Conservation (phyloP, 1,140 invertebrate species). For the Drosophila sproati region DNA sequence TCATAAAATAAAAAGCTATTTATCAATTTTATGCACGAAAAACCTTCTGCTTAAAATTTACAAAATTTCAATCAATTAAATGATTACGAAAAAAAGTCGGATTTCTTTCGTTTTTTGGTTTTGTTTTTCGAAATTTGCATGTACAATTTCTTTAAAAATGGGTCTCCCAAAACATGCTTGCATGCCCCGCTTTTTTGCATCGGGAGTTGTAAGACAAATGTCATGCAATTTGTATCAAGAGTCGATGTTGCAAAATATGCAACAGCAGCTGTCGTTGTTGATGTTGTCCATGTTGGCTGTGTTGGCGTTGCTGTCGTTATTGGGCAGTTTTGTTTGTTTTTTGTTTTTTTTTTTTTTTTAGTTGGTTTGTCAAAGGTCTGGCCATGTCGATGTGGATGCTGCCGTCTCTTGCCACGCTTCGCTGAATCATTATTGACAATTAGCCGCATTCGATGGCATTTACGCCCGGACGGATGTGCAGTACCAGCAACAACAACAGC, state of each 20-base stretch:
- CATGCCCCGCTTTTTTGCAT: constrained; percentile 1
- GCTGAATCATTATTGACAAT: constrained; percentile 82
- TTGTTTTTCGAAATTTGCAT: constrained; percentile 32
- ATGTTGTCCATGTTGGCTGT: constrained; percentile 24
- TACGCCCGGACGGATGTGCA: constrained; percentile 69
- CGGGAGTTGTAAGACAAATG: constrained; percentile 55
- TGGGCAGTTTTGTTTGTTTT: constrained; percentile 76
- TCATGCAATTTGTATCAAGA: constrained; percentile 77
- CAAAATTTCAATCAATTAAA: too few relatives aligned
- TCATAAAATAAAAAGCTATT: background rate
- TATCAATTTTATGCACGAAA: background rate
- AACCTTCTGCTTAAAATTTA: too few relatives aligned
- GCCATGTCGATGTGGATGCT: constrained; percentile 57
- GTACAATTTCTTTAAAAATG: constrained; percentile 15
- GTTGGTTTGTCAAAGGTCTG: constrained; percentile 79
- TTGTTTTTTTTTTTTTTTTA: constrained; percentile 74
- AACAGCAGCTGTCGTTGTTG: constrained; percentile 43
- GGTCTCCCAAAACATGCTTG: constrained; percentile 16
- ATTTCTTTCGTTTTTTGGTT: constrained; percentile 10
- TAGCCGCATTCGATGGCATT: constrained; percentile 77
- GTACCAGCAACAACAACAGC: constrained; percentile 46
- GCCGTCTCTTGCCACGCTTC: constrained; percentile 69
- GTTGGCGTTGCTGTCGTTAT: constrained; percentile 36
- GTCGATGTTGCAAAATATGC: constrained; percentile 64
- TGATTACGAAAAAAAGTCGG: background rate